Conservation (phyloP, 2,113 vertebrate species). For the Zosterops borbonicus region DNA sequence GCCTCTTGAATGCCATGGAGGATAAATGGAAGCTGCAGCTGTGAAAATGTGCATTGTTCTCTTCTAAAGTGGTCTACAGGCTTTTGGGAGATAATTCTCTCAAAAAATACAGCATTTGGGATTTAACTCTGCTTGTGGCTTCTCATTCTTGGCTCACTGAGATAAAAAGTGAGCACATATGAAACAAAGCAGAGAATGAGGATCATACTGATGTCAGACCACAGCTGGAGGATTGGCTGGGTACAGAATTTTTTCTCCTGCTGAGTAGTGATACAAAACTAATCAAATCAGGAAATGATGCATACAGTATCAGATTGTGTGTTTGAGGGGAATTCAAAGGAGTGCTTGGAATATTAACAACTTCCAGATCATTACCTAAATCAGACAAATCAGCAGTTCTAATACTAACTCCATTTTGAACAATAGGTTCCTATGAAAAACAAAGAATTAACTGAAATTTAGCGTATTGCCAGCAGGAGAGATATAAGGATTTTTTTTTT, state of each 20-base stretch:
- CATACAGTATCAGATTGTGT: background rate
- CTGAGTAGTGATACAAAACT: background rate
- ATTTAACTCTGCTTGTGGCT: background rate
- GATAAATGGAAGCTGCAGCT: conserved; percentile 17
- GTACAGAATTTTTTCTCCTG: background rate
- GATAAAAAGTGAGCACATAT: background rate
- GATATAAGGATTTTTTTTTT: background rate
- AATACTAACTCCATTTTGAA: background rate
- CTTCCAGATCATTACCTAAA: background rate
- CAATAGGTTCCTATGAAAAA: background rate
- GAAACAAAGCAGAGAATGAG: background rate
- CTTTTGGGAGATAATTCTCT: background rate
- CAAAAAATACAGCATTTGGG: background rate
- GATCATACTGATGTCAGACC: background rate
- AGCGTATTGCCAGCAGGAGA: background rate
- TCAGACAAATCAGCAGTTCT: background rate
- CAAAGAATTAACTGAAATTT: background rate
- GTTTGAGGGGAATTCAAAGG: background rate
- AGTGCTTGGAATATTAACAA: background rate
- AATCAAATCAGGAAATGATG: background rate
- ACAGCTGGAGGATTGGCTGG: background rate
- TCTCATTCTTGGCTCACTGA: background rate
- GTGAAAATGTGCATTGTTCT: background rate
- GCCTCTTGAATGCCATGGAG: background rate
- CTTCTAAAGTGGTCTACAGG: background rate